These are phyloP conservation scores for Herpailurus yagouaroundi DNA, from an alignment of 2,113 vertebrate genomes.

Conservation along the genomic window DNA sequence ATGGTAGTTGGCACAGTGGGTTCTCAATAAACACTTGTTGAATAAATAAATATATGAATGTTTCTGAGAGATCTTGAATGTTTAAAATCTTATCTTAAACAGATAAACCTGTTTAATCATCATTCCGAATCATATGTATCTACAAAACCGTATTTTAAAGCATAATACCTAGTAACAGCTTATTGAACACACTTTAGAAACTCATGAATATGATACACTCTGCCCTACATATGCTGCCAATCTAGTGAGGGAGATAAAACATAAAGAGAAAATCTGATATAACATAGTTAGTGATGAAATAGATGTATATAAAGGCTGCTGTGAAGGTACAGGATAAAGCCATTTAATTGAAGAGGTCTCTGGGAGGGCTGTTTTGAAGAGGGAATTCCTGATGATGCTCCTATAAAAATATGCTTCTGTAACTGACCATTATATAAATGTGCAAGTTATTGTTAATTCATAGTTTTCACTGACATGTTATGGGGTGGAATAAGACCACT, in stretches of 20 bases:
- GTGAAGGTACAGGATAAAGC: not conserved
- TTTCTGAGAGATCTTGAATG: not conserved
- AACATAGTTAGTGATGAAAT: not conserved
- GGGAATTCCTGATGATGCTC: not conserved
- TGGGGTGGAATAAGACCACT: not conserved
- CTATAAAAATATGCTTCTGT: not conserved
- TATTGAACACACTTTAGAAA: not conserved
- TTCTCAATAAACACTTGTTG: constrained; percentile 3
- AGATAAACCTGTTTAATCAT: not conserved
- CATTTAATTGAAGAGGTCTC: not conserved
- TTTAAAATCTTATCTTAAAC: too few species aligned
- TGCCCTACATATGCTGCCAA: not conserved
- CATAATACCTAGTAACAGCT: not conserved
- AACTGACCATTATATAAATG: constrained; percentile 3
- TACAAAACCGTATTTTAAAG: not conserved
- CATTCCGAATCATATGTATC: not conserved
- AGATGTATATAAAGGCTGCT: not conserved
- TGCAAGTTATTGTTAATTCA: not conserved
- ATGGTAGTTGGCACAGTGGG: not conserved
- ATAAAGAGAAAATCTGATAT: not conserved
- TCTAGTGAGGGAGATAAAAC: not conserved
- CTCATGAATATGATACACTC: not conserved
- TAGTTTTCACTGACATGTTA: not conserved
- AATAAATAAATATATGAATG: not conserved
- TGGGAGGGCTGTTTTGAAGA: not conserved